These are phyloP conservation scores for Oplegnathus fasciatus DNA, from an alignment of 2,113 vertebrate genomes.

Conservation along the genomic window DNA sequence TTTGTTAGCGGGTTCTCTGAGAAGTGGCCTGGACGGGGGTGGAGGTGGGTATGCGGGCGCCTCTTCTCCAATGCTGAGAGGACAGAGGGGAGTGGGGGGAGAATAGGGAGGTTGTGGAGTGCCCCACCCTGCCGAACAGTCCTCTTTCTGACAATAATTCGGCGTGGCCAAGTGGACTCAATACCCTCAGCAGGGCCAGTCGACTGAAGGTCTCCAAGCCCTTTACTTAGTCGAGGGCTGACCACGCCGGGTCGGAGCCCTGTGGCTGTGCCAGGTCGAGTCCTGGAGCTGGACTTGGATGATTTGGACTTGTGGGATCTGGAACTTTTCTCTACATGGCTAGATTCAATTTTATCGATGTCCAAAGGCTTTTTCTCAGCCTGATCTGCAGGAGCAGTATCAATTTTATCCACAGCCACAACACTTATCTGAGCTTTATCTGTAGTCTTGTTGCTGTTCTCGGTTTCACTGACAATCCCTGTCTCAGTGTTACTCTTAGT, in stretches of 20 bases:
- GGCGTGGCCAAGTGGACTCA: constrained; percentile 86
- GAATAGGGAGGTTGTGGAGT: constrained; percentile 86
- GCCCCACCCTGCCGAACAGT: constrained; percentile 86
- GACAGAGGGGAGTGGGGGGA: constrained; percentile 84
- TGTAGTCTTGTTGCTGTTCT: constrained; percentile 17
- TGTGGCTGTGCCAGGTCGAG: constrained; percentile 77
- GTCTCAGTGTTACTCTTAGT: constrained; percentile 19
- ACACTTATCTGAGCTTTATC: constrained; percentile 11
- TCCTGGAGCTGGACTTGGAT: constrained; percentile 75
- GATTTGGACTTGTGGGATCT: constrained; percentile 74
- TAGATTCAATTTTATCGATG: constrained; percentile 21
- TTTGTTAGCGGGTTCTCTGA: constrained; percentile 74
- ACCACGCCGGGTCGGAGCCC: constrained; percentile 65
- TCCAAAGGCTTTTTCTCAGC: constrained; percentile 44
- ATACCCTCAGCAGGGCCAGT: constrained; percentile 73
- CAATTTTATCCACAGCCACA: neutral
- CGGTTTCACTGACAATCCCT: constrained; percentile 17
- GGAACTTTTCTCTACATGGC: constrained; percentile 53
- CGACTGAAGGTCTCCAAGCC: constrained; percentile 63
- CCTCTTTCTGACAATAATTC: constrained; percentile 84
- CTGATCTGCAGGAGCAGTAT: constrained; percentile 27
- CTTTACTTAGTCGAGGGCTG: constrained; percentile 64
- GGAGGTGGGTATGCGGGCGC: constrained; percentile 62
- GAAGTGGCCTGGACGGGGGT: constrained; percentile 72
- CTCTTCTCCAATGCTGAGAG: constrained; percentile 81